Evolutionary conservation across 1,140 invertebrate species (phyloP), one percentile per base, ranked within the genome.

Genomic region (Leptinotarsa lineolata): DNA sequence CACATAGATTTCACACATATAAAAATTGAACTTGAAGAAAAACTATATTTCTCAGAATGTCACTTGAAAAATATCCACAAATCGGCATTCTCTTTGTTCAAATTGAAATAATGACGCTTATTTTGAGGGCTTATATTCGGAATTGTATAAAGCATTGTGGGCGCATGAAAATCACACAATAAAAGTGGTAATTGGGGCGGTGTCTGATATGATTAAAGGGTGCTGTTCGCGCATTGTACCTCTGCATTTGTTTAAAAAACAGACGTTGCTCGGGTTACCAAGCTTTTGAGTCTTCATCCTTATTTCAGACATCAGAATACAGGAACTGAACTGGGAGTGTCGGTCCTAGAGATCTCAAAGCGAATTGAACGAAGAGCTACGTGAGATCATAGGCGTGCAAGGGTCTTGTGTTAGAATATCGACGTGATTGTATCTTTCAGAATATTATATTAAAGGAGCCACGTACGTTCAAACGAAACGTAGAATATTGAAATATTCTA

Each of bases 141-240:
- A 54, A 54, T 16, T n/a, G 48, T 16, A 54, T 16, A 18, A 54
- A 54, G 48, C 48, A 54, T 54, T 54, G 48, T 54, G 48, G 48
- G 48, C 48, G 48, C 48, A 54, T 54, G 48, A 54, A 54, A 54
- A 66, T 66, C 64, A 66, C 64, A 66, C 64, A 66, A 66, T 66
- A 30, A 39, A 66, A 66, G 64, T 66, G 64, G 64, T 66, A 66
- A 66, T 66, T 66, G 64, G 64, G 64, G 64, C 64, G 64, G 64
- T 66, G 64, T 44, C 22, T 66, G 64, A 66, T 66, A n/a, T 66
- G 64, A 66, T 66, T 66, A 66, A 39, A 66, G 64, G 64, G 64
- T 66, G 64, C 64, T 54, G 64, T 66, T 18, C n/a, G 64, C 64
- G 39, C 64, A 66, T 66, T 66, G 64, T 66, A 18, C 64, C 64